A percentile compares a stretch with the other conserved stretches of the same genome.
These are phyloP conservation scores for Schlechtendalia chinensis DNA, from an alignment of 1,140 invertebrate genomes.

Conservation along the genomic window DNA sequence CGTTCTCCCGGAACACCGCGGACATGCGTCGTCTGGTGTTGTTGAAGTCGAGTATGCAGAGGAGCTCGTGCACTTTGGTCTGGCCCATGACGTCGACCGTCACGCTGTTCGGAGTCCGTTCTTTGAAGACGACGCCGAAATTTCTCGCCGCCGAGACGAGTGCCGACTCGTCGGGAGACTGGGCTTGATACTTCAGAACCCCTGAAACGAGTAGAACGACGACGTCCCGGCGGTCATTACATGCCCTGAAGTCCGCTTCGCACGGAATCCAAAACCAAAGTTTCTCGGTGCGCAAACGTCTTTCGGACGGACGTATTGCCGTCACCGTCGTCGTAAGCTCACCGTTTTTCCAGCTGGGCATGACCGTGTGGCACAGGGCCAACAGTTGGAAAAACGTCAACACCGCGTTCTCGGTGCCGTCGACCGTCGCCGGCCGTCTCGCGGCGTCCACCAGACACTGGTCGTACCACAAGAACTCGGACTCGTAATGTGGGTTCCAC, in stretches of 20 bases:
- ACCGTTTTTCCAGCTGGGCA: constrained; percentile 88
- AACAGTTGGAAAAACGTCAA: constrained; percentile 82
- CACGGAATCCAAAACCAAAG: too few relatives aligned
- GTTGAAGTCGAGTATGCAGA: constrained; percentile 98
- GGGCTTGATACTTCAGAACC: constrained; percentile 77
- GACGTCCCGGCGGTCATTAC: too few relatives aligned
- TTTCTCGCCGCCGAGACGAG: constrained; percentile 95
- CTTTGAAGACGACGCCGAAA: constrained; percentile 97
- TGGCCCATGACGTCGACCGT: constrained; percentile 83
- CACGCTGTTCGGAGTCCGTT: constrained; percentile 88
- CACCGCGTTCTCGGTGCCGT: constrained; percentile 61
- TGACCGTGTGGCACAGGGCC: constrained; percentile 94
- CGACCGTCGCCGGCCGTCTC: constrained; percentile 60
- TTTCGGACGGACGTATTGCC: too few relatives aligned
- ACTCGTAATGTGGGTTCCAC: constrained; percentile 86
- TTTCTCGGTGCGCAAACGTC: not conserved
- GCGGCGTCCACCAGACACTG: constrained; percentile 81
- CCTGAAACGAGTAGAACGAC: too few relatives aligned
- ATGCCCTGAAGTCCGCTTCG: too few relatives aligned
- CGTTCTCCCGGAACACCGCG: constrained; percentile 82
- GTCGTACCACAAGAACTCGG: constrained; percentile 93
- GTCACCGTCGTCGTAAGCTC: too few relatives aligned
- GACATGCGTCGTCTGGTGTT: constrained; percentile 99
- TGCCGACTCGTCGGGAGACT: constrained; percentile 96
- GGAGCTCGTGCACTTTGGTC: constrained; percentile 86